A percentile compares a stretch with the other conserved stretches of the same genome.
Evolutionary conservation across 2,113 vertebrate genomes (phyloP).

Genomic region (Ardeotis arabs): DNA sequence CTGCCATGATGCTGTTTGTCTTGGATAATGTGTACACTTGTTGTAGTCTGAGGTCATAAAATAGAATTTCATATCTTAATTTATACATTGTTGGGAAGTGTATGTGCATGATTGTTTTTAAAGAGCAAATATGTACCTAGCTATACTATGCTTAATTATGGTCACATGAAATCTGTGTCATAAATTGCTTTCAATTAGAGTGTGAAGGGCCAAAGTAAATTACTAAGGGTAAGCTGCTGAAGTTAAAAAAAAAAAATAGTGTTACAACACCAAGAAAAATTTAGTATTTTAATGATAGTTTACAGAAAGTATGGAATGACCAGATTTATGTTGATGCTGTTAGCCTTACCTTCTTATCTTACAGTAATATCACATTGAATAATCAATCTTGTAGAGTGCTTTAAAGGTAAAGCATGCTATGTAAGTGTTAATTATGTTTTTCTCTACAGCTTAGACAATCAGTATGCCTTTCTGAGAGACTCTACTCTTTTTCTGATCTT

Average conservation of each 20-base stretch:
- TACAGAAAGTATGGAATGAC: neutral
- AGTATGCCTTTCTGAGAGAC: constrained; percentile 74
- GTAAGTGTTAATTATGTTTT: constrained; percentile 14
- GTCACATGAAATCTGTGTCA: neutral
- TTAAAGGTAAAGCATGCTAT: neutral
- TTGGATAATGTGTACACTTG: neutral
- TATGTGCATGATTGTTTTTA: neutral
- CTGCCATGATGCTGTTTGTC: neutral
- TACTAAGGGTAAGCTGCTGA: neutral
- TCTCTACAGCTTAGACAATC: constrained; percentile 78
- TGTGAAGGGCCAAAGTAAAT: neutral
- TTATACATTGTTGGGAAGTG: neutral
- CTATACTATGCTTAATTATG: neutral
- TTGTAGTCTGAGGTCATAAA: neutral
- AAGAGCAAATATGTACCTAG: neutral
- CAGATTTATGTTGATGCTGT: neutral
- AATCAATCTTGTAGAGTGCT: neutral
- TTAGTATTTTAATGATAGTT: neutral
- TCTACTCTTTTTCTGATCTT: constrained; percentile 87
- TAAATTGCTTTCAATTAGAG: neutral
- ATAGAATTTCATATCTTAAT: neutral
- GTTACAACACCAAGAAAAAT: neutral
- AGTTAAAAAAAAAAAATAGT: neutral
- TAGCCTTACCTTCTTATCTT: neutral
- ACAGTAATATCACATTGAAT: neutral